A percentile compares a stretch with the other conserved stretches of the same genome.
These are phyloP conservation scores for Maniola hyperantus DNA, from an alignment of 2,888 invertebrate species.

Conservation along the genomic window DNA sequence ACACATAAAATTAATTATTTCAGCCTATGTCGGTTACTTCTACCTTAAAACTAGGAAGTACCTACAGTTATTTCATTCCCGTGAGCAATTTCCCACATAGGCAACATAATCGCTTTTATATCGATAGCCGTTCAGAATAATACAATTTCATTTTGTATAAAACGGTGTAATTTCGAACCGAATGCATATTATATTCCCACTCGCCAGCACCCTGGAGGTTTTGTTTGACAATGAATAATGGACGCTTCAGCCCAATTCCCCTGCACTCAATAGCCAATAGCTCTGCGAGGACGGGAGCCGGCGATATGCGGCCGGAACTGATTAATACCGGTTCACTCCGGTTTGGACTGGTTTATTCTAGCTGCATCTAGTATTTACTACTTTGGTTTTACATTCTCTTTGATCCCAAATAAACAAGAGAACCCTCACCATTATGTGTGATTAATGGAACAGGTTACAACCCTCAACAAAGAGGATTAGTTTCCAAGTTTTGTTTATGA, in stretches of 20 bases:
- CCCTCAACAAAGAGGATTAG: no score
- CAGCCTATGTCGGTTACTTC: no score
- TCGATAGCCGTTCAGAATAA: background rate
- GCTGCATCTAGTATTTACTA: constrained; percentile 14
- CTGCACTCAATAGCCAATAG: constrained; percentile 29
- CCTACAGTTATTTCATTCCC: no score
- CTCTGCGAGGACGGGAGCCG: constrained; percentile 21
- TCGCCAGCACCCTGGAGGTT: constrained; percentile 32
- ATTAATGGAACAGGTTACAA: no score
- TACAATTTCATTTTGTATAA: constrained; percentile 12
- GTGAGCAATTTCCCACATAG: no score
- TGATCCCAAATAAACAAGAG: no score
- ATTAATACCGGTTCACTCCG: constrained; percentile 20
- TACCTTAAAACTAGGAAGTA: no score
- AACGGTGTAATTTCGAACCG: constrained; percentile 12
- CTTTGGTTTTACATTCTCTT: background rate
- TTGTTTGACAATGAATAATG: constrained; percentile 39
- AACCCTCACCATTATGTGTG: no score
- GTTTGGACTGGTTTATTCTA: constrained; percentile 8
- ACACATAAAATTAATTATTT: no score
- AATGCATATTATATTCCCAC: constrained; percentile 36
- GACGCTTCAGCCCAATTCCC: constrained; percentile 32
- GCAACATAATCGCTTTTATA: background rate
- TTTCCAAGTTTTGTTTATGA: no score
- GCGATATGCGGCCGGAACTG: constrained; percentile 22